These are phyloP conservation scores for Drosophila bocki DNA, from an alignment of 1,140 invertebrate genomes.

Conservation along the genomic window DNA sequence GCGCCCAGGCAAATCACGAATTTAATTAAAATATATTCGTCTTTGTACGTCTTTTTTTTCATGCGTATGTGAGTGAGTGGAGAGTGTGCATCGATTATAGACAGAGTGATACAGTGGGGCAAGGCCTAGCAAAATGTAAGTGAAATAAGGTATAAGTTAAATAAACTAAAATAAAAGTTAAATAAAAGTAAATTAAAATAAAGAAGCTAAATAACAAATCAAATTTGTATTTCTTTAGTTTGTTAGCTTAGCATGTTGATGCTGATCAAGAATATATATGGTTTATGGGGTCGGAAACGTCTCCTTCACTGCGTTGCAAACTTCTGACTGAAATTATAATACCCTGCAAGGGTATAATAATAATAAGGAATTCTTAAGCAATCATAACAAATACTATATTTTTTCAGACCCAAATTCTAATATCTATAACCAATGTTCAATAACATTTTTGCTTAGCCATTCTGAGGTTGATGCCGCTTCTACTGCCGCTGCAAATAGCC, in stretches of 20 bases:
- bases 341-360: too few relatives aligned
- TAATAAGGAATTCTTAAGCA: not conserved
- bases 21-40: conserved; percentile 76
- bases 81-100: conserved; percentile 41
- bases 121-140: not conserved
- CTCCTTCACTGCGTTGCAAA: too few relatives aligned
- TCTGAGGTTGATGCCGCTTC: not conserved
- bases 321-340: too few relatives aligned
- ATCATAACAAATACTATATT: not conserved
- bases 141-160: too few relatives aligned
- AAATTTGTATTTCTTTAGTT: too few relatives aligned
- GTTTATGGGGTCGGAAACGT: too few relatives aligned
- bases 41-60: conserved; percentile 33
- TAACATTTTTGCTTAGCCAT: conserved; percentile 4
- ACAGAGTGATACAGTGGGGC: conserved; percentile 38
- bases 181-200: too few relatives aligned
- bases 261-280: too few relatives aligned
- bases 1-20: conserved; percentile 40
- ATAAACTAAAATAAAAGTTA: too few relatives aligned
- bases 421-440: not conserved
- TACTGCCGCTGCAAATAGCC: conserved; percentile 21
- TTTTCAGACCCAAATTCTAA: not conserved
- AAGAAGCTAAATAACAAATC: too few relatives aligned
- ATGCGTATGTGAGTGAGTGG: conserved; percentile 28
- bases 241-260: too few relatives aligned